These are phyloP conservation scores for Brachionus asplanchnoidis DNA, from an alignment of 1,140 invertebrate genomes.

Conservation along the genomic window DNA sequence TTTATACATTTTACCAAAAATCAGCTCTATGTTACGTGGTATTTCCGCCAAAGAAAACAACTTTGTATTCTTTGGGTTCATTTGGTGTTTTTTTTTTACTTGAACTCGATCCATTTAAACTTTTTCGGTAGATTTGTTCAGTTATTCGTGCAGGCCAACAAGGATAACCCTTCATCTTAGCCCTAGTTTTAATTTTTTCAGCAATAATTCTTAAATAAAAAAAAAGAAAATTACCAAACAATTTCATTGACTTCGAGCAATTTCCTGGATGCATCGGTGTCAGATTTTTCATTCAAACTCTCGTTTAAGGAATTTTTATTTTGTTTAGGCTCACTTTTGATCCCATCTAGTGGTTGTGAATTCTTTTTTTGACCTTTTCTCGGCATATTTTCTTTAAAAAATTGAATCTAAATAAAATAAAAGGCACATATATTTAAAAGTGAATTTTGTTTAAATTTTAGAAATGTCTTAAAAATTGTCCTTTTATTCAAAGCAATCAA, in stretches of 20 bases:
- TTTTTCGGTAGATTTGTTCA: background rate
- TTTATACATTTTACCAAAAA: background rate
- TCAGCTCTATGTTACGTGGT: background rate
- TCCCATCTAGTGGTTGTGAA: background rate
- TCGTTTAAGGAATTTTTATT: background rate
- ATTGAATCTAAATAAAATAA: background rate
- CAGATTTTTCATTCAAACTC: background rate
- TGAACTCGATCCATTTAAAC: background rate
- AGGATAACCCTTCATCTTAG: conserved; percentile 1
- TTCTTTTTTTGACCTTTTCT: background rate
- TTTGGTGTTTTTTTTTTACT: background rate
- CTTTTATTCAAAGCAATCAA: background rate
- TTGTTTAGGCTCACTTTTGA: background rate
- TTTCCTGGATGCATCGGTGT: background rate
- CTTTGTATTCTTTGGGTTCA: conserved; percentile 10
- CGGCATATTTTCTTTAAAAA: background rate
- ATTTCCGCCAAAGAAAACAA: background rate
- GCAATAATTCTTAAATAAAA: background rate
- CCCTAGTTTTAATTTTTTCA: background rate
- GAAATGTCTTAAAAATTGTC: conserved; percentile 2
- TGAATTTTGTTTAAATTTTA: background rate
- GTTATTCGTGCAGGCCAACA: conserved; percentile 9
- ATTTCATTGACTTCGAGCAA: background rate
- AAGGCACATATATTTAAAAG: background rate
- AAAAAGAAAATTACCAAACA: background rate